These are phyloP conservation scores for Oryzias melastigma DNA, from an alignment of 2,113 vertebrate species.

Conservation along the genomic window DNA sequence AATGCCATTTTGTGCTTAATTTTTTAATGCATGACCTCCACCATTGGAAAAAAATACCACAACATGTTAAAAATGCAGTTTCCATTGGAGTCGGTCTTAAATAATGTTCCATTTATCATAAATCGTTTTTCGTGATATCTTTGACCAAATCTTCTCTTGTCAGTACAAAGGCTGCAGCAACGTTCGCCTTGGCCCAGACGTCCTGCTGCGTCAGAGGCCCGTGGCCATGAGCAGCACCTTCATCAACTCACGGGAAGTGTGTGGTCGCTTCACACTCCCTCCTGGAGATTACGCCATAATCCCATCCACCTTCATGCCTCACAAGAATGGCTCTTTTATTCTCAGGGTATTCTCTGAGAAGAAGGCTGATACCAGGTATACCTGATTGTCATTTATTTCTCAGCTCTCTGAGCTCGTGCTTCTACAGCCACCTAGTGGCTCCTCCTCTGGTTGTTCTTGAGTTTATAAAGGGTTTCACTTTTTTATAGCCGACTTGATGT, in stretches of 20 bases:
- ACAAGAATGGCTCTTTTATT: conserved; percentile 82
- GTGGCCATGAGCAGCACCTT: conserved; percentile 72
- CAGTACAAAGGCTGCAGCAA: conserved; percentile 71
- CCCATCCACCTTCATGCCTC: conserved; percentile 86
- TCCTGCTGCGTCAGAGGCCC: conserved; percentile 72
- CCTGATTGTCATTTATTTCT: neutral
- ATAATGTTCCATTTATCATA: fast-evolving
- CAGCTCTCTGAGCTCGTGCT: neutral
- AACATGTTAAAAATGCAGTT: neutral
- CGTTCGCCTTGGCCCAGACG: conserved; percentile 70
- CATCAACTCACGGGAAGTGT: conserved; percentile 82
- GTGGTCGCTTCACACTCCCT: conserved; percentile 76
- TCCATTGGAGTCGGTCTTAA: fast-evolving
- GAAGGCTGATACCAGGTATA: conserved; percentile 65
- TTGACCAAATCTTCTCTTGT: neutral
- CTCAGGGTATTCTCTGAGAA: conserved; percentile 88
- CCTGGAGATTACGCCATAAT: conserved; percentile 83
- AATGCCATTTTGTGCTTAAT: too few relatives aligned
- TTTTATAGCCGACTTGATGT: conserved; percentile 55
- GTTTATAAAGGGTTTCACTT: neutral
- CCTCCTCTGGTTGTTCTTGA: neutral
- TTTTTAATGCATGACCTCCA: too few relatives aligned
- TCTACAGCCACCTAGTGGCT: conserved; percentile 20
- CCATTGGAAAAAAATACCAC: too few relatives aligned
- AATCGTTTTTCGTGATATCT: too few relatives aligned